Conservation (phyloP, 2,113 vertebrate species). For the Fukomys damarensis region DNA sequence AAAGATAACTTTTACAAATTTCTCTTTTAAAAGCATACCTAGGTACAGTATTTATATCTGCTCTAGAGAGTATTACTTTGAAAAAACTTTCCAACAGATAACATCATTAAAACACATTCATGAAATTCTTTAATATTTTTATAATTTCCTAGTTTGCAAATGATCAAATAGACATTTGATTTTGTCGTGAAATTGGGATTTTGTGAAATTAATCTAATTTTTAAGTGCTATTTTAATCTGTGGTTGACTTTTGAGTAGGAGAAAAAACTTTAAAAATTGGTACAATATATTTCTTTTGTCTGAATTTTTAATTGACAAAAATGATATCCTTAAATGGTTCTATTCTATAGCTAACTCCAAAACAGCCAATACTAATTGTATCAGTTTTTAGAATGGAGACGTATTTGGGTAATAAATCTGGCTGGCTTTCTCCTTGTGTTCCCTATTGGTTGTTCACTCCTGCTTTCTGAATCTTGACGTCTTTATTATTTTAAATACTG, state of each 20-base stretch:
- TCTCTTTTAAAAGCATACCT: neutral
- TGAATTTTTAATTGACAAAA: conserved; percentile 16
- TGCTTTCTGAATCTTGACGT: neutral
- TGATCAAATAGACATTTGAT: neutral
- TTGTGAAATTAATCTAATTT: conserved; percentile 9
- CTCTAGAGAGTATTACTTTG: neutral
- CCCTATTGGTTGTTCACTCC: neutral
- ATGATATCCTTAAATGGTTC: neutral
- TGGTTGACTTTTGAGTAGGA: neutral
- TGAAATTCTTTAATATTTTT: conserved; percentile 9
- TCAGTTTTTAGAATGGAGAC: neutral
- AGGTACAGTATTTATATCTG: neutral
- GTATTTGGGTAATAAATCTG: neutral
- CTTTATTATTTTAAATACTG: conserved; percentile 56
- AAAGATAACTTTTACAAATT: neutral
- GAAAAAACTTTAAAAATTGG: neutral
- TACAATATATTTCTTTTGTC: neutral
- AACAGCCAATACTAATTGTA: conserved; percentile 2
- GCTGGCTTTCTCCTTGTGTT: neutral
- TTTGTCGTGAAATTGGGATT: conserved; percentile 1
- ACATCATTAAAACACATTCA: conserved; percentile 33
- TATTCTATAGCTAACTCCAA: neutral
- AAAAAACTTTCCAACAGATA: neutral
- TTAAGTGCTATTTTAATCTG: conserved; percentile 37
- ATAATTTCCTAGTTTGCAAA: neutral